phyloP scores from a whole-genome alignment of 2,888 invertebrate species.

The Nebria salina region DNA sequence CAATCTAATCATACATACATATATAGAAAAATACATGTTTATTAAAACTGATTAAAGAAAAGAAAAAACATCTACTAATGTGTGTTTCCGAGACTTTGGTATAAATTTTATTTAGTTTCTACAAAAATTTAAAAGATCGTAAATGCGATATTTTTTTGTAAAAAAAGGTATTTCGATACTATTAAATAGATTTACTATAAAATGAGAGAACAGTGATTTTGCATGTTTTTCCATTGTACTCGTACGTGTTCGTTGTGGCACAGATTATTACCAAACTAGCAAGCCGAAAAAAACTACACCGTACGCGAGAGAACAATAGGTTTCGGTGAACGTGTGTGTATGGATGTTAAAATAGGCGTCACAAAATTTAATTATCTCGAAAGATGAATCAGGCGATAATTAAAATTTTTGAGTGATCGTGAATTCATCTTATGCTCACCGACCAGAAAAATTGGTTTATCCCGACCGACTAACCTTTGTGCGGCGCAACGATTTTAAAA shows the following conservation, averaged over 20 bases:
- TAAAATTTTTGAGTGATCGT: conserved; percentile 21
- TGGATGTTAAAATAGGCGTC: conserved; percentile 35
- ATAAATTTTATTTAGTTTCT: too few species aligned
- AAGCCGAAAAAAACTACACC: conserved; percentile 29
- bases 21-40: too few species aligned
- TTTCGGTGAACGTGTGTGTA: conserved; percentile 29
- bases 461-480: background rate
- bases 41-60: too few species aligned
- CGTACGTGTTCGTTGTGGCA: background rate
- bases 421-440: background rate
- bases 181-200: background rate
- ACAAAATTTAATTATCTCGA: conserved; percentile 43
- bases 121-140: too few species aligned
- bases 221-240: background rate
- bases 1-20: too few species aligned
- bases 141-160: too few species aligned
- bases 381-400: conserved; percentile 46
- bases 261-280: background rate
- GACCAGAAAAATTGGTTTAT: conserved; percentile 1
- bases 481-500: background rate
- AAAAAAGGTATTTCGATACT: too few species aligned
- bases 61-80: too few species aligned
- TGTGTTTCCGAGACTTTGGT: too few species aligned
- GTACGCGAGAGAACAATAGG: conserved; percentile 36
- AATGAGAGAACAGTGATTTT: background rate